Base-by-base conservation (phyloP, 2,888 invertebrate species). In the Lomographa bimaculata region DNA sequence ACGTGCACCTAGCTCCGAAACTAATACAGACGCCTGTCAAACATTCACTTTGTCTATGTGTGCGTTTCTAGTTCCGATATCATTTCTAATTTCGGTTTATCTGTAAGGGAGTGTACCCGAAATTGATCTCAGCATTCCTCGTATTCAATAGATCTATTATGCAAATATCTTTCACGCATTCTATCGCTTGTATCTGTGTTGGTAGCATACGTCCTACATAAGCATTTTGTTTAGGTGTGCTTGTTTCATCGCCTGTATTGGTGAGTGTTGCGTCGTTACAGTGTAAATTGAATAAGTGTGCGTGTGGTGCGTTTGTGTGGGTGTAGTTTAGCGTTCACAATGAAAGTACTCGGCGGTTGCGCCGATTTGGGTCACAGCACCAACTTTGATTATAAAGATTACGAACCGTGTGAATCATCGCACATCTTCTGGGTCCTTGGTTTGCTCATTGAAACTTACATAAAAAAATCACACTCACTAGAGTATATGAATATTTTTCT, bases 301-400 rank as follows among this genome's bases (percentile, higher is more conserved):
- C 3, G 8, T 24, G 38, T 21, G 19, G 30, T 57, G 50, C 49
- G 39, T 58, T 18, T 9, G 68, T 79, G 74, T 69, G 70, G 59
- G 76, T 58, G 70, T 72, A 71, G 70, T 79, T 74, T 70, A 78
- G 77, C 79, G 79, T 82, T 81, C 80, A 86, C 87, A 89, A 87
- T 86, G 86, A 87, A 86, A 86, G 87, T 85, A 86, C 82, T 77
- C 72, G 78, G 69, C 76, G 74, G 81, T 85, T 85, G 84, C 83
- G 72, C 64, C 80, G 83, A 89, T 86, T 87, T 87, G 75, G 87
- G 87, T 89, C 87, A 87, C 71, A 84, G 82, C 73, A 61, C 77
- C 75, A 83, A 84, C 81, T 86, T 83, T 86, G 86, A 87, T 89
- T 85, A 83, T 78, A 80, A 82, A 85, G 85, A 89, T 87, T 86